phyloP scores from a whole-genome alignment of 1,140 invertebrate species.

The Sminthurides bifidus region DNA sequence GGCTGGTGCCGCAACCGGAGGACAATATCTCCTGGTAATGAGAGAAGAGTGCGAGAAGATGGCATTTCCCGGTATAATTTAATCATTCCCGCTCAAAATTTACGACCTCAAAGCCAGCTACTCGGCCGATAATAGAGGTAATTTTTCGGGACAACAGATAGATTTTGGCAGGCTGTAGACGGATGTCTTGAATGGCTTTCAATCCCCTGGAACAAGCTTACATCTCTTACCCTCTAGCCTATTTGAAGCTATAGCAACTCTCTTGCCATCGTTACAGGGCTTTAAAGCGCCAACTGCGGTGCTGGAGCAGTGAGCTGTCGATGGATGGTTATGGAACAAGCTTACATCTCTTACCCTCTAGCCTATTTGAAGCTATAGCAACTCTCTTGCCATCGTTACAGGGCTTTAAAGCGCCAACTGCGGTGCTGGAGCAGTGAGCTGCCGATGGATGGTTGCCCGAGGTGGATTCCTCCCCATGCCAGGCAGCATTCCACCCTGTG shows the following conservation, averaged over 20 bases:
- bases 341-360: not conserved
- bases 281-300: too few relatives aligned
- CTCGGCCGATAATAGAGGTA: constrained; percentile 8
- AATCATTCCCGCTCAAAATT: constrained; percentile 4
- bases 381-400: too few relatives aligned
- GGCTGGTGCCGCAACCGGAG: too few relatives aligned
- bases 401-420: too few relatives aligned
- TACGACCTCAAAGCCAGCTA: not conserved
- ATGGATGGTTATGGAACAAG: constrained; percentile 8
- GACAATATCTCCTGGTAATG: not conserved
- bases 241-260: too few relatives aligned
- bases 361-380: too few relatives aligned
- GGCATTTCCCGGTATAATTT: constrained; percentile 5
- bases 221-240: not conserved
- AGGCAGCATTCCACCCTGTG: too few relatives aligned
- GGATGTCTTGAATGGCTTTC: constrained; percentile 20
- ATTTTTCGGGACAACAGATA: constrained; percentile 10
- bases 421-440: too few relatives aligned
- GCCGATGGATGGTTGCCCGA: constrained; percentile 21
- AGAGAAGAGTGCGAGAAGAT: not conserved
- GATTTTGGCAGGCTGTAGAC: constrained; percentile 16
- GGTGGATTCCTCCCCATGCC: too few relatives aligned
- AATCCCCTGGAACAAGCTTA: not conserved
- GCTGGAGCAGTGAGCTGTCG: constrained; percentile 11
- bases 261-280: too few relatives aligned